Base-by-base conservation (phyloP, 2,888 invertebrate species). In the Drosophila diplacantha region DNA sequence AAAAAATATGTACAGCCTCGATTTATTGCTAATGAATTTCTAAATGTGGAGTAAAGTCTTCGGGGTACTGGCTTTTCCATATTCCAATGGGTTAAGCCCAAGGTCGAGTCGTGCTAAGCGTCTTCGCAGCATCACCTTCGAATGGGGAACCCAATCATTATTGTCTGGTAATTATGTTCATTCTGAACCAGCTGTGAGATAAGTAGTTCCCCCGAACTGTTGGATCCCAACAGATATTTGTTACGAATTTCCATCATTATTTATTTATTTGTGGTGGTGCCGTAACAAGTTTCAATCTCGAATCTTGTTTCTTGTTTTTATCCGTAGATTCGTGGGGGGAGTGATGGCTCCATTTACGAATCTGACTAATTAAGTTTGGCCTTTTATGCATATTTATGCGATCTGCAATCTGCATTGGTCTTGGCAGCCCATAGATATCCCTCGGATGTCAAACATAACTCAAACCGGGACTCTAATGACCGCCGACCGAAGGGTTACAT, bases 291-390 rank as follows among this genome's bases (percentile, higher is more conserved):
- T 58, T 58, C 12, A 37, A 18, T 37, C 37, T 37, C 37, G 8
- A n/a, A 20, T 49, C 54, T 35, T 1, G 20, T 12, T 22, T 49
- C 35, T 46, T 58, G 39, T 35, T 44, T 35, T 43, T 31, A 37
- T 37, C 16, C 3, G 18, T 11, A 31, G 22, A 24, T 50, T 50
- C 55, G 50, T 38, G 9, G 47, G 8, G 31, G 11, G 5, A 22
- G 11, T 34, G n/a, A n/a, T 34, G 31, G 11, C 58, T 59, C 55
- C 38, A 59, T 59, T 59, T 44, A 59, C 53, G 37, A 54, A 37
- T 12, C 12, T 26, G 31, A 37, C 58, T 46, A 59, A 59, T 55
- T 38, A 59, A 38, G 55, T 38, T 46, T 55, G 55, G 5, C 12
- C 24, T 16, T 44, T 29, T 12, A 47, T 54, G 47, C 46, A 54